These are phyloP conservation scores for Yponomeuta malinellus DNA, from an alignment of 2,888 invertebrate genomes.

Conservation along the genomic window DNA sequence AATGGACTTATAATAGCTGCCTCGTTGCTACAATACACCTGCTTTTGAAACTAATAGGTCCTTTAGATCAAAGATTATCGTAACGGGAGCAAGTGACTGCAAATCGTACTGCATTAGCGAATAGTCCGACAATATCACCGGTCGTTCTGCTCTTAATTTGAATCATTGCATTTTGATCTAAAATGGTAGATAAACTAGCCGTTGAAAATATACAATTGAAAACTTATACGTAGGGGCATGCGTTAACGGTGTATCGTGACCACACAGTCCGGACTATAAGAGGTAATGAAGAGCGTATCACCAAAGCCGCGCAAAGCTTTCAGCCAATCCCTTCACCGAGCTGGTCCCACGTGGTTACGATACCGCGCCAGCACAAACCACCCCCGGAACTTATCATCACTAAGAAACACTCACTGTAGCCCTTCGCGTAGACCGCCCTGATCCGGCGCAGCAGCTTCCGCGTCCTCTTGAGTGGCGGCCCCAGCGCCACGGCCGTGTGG, in stretches of 20 bases:
- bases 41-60: slow-evolving; percentile 39
- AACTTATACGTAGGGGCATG: slow-evolving; percentile 12
- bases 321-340: background rate
- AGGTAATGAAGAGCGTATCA: background rate
- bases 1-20: slow-evolving; percentile 70
- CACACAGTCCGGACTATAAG: slow-evolving; percentile 10
- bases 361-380: slow-evolving; percentile 21
- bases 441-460: slow-evolving; percentile 61
- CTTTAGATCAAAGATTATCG: slow-evolving; percentile 15
- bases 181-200: slow-evolving; percentile 17
- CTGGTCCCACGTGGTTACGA: slow-evolving; percentile 36
- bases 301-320: background rate
- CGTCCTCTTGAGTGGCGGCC: slow-evolving; percentile 64
- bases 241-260: slow-evolving; percentile 9
- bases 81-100: slow-evolving; percentile 4
- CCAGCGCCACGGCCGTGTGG: slow-evolving; percentile 63
- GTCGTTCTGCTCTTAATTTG: slow-evolving; percentile 3
- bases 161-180: slow-evolving; percentile 15
- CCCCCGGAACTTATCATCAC: slow-evolving; percentile 30
- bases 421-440: slow-evolving; percentile 66
- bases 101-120: slow-evolving; percentile 19
- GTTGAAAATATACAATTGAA: slow-evolving; percentile 6
- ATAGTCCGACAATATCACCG: background rate
- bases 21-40: slow-evolving; percentile 69
- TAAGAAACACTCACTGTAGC: slow-evolving; percentile 66